Evolutionary conservation across 92 coral and sea anemone genomes (phyloP), one percentile per base, ranked within the genome.

Genomic region (Montipora capitata): DNA sequence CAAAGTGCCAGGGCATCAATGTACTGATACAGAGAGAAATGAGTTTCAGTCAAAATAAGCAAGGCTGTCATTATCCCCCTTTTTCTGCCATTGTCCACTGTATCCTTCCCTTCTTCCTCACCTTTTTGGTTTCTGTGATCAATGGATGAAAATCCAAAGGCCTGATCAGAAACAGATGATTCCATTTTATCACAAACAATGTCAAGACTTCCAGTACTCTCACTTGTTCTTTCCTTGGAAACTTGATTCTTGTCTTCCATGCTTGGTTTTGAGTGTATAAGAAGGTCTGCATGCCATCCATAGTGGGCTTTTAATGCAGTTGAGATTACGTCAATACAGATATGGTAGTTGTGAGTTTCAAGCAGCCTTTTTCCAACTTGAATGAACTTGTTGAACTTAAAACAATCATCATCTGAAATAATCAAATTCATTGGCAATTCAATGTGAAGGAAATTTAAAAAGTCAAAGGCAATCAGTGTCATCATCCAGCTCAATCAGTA

Each of bases 231-330:
- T 42, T 73, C 41, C 13, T 64, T 61, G 17, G 49, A 39, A 18
- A 10, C 27, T 72, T 42, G 52, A 52, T 75, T 87, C 5, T 58
- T 52, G 51, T 57, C 68, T 54, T 75, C 45, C 13, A 74, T n/a
- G 27, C 76, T 66, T 40, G 73, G 68, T 74, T 87, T 78, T 42
- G 81, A 72, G 65, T 66, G 67, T 40, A 87, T 11, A 51, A 67
- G 65, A 27, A 82, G 74, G 13, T 83, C 86, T 18, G 4, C 39
- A 65, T 62, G 52, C 52, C 72, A 76, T 49, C 82, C 83, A n/a
- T 83, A 74, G 78, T 95, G 98, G 18, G 96, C 91, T 72, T 71
- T 78, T n/a, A 95, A 84, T 18, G 95, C 96, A 71, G 98, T 91
- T 49, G 68, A 66, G 67, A 93, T 81, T 38, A 95, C 88, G 43